Conservation (phyloP, 2,888 invertebrate species). For the Eupithecia subfuscata region DNA sequence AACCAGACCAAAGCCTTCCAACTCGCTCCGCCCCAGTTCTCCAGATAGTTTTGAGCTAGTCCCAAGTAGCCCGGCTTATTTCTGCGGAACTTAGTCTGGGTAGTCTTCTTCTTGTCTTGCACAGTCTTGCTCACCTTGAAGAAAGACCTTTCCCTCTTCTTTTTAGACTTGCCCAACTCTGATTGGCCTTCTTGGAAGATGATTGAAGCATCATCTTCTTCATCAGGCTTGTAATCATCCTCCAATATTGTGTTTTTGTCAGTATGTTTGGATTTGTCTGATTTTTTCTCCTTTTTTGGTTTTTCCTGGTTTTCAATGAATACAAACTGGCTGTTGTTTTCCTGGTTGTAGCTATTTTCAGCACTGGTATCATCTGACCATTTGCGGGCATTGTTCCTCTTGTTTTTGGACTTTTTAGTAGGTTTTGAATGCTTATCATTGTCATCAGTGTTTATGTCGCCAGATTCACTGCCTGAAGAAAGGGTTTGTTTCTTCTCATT, state of each 20-base stretch:
- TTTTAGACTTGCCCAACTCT: slow-evolving; percentile 66
- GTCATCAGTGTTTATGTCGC: slow-evolving; percentile 76
- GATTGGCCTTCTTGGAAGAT: slow-evolving; percentile 68
- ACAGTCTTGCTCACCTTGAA: slow-evolving; percentile 67
- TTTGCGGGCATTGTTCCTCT: slow-evolving; percentile 77
- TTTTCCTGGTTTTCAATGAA: slow-evolving; percentile 78
- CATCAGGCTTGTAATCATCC: slow-evolving; percentile 64
- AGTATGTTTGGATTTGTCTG: slow-evolving; percentile 60
- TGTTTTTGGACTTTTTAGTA: slow-evolving; percentile 74
- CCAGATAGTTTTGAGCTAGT: slow-evolving; percentile 73
- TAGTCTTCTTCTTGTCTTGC: slow-evolving; percentile 78
- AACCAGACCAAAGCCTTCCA: slow-evolving; percentile 90
- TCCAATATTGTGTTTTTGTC: slow-evolving; percentile 62
- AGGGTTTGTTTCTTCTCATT: slow-evolving; percentile 73
- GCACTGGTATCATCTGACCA: slow-evolving; percentile 85
- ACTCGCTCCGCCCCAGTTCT: slow-evolving; percentile 84
- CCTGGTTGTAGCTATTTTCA: slow-evolving; percentile 66
- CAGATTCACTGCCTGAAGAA: slow-evolving; percentile 81
- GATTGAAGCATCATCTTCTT: slow-evolving; percentile 69
- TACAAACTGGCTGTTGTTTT: slow-evolving; percentile 74
- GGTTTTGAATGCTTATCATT: slow-evolving; percentile 71
- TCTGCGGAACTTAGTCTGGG: slow-evolving; percentile 69
- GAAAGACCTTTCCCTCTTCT: slow-evolving; percentile 79
- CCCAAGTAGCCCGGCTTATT: slow-evolving; percentile 77
- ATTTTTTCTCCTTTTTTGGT: slow-evolving; percentile 74